Conservation (phyloP, 64 coral and sea anemone species). For the Stichodactyla mertensii region DNA sequence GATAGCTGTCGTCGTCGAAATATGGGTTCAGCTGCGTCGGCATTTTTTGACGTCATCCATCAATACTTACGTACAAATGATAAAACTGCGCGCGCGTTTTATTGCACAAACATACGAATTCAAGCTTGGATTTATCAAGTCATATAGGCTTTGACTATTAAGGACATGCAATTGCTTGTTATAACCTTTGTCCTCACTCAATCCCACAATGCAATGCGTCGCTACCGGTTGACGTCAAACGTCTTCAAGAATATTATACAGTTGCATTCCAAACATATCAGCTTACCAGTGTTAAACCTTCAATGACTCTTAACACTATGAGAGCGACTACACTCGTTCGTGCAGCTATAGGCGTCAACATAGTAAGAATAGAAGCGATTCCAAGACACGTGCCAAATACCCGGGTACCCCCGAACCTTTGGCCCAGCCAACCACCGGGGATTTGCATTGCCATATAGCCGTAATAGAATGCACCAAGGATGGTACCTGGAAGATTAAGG, state of each 20-base stretch:
- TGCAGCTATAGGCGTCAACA: constrained; percentile 88
- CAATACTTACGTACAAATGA: no score
- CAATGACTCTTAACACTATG: constrained; percentile 74
- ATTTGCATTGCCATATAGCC: constrained; percentile 95
- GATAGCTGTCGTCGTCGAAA: not conserved
- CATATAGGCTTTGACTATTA: no score
- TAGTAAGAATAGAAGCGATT: constrained; percentile 85
- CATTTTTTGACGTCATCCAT: no score
- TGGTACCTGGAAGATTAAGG: constrained; percentile 48
- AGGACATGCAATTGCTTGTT: no score
- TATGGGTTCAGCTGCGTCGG: no score
- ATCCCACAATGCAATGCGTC: no score
- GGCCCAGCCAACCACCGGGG: constrained; percentile 89
- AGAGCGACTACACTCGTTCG: constrained; percentile 78
- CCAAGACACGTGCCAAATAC: constrained; percentile 89
- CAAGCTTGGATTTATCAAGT: no score
- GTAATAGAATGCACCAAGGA: constrained; percentile 95
- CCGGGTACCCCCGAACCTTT: constrained; percentile 80
- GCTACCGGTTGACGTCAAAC: no score
- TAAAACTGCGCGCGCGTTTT: no score
- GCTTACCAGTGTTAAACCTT: constrained; percentile 84
- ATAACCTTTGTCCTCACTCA: no score
- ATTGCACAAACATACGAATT: no score
- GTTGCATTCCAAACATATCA: not conserved
- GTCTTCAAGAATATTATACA: no score